A percentile compares a stretch with the other conserved stretches of the same genome.
Conservation (phyloP, 37 sponge, comb jelly and placozoan species). For the Tethya wilhelma region DNA sequence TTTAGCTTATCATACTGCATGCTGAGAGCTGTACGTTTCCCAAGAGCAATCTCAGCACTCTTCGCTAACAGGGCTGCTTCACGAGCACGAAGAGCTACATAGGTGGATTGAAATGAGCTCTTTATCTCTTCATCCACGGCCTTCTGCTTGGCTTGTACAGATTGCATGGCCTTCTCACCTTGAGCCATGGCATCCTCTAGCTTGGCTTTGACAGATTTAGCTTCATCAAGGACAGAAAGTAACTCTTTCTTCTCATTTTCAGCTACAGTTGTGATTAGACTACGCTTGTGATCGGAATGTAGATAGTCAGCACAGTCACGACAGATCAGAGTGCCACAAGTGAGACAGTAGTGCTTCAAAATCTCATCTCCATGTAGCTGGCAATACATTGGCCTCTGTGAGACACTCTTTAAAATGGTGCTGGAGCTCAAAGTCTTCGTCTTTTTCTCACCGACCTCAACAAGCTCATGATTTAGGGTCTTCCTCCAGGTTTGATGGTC, state of each 20-base stretch:
- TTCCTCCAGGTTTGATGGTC: conserved; percentile 34
- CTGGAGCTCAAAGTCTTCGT: not conserved
- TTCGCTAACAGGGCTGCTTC: conserved; percentile 7
- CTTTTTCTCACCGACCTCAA: not conserved
- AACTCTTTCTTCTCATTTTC: conserved; percentile 9
- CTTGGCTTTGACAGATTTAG: not conserved
- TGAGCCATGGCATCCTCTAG: conserved; percentile 25
- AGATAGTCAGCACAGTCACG: conserved; percentile 20
- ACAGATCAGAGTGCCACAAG: conserved; percentile 25
- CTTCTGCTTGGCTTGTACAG: conserved; percentile 13
- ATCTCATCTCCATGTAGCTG: conserved; percentile 1
- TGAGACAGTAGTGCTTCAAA: conserved; percentile 35
- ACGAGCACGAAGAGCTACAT: conserved; percentile 10
- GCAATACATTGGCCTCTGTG: conserved; percentile 18
- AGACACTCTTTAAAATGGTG: not conserved
- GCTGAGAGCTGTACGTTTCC: conserved; percentile 8
- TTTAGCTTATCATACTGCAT: conserved; percentile 10
- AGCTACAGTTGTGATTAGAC: conserved; percentile 5
- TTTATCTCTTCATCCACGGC: conserved; percentile 11
- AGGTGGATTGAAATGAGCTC: not conserved
- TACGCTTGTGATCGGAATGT: conserved; percentile 16
- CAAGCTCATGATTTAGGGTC: conserved; percentile 31
- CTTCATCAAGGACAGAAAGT: not conserved
- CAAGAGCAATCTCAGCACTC: conserved; percentile 8
- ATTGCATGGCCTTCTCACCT: conserved; percentile 11